These are phyloP conservation scores for Varecia variegata DNA, from an alignment of 2,797 vertebrate genomes.

Conservation along the genomic window DNA sequence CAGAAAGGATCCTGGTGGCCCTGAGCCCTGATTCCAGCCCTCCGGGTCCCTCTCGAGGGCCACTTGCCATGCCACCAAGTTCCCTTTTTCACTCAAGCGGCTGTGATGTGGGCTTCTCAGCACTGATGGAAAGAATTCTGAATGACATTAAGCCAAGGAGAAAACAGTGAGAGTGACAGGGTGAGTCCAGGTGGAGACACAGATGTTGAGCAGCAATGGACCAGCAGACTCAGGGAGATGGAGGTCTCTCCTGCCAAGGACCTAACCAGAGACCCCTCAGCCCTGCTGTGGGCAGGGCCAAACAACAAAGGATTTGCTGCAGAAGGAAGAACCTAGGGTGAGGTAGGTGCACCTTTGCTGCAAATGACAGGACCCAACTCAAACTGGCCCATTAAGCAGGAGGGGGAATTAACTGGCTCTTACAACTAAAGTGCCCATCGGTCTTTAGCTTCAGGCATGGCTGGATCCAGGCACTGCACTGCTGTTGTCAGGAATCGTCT, in stretches of 20 bases:
- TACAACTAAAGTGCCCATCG: neutral
- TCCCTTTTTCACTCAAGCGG: neutral
- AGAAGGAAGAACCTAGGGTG: neutral
- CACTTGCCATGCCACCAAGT: neutral
- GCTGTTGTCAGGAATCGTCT: neutral
- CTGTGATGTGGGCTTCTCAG: neutral
- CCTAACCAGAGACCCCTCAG: neutral
- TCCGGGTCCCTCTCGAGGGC: neutral
- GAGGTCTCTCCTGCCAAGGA: neutral
- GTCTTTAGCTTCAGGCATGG: neutral
- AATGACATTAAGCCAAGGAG: neutral
- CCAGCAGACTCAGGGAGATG: neutral
- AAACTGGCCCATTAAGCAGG: neutral
- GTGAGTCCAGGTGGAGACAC: neutral
- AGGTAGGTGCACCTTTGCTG: neutral
- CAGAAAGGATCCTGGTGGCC: neutral
- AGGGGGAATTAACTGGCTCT: neutral
- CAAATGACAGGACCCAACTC: neutral
- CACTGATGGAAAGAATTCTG: neutral
- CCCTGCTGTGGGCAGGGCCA: fast-evolving
- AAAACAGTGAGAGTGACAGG: neutral
- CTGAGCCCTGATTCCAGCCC: neutral
- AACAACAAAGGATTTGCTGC: neutral
- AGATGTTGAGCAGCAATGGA: neutral
- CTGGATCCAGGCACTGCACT: neutral